Evolutionary conservation across 2,888 invertebrate species (phyloP).

Genomic region (Drosophila mulleri): DNA sequence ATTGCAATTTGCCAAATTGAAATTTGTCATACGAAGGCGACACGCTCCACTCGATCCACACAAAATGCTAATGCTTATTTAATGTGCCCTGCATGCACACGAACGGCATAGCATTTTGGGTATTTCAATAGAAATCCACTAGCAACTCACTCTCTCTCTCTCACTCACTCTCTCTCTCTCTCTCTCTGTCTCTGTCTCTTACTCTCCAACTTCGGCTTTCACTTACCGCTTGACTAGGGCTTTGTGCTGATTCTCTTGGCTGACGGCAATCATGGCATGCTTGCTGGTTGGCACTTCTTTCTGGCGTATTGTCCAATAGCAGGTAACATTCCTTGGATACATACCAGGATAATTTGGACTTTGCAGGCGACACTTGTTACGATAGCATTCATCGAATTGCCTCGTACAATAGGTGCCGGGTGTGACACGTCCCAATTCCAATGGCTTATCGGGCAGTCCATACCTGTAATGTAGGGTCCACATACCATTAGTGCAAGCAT

Average conservation of each 20-base stretch:
- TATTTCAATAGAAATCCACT: constrained; percentile 35
- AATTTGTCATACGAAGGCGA: constrained; percentile 75
- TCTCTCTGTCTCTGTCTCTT: too few species aligned
- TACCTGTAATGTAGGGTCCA: constrained; percentile 85
- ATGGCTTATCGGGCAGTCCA: constrained; percentile 90
- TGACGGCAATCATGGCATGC: constrained; percentile 95
- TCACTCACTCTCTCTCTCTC: neutral
- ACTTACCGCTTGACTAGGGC: constrained; percentile 84
- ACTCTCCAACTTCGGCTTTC: constrained; percentile 11
- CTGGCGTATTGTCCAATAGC: constrained; percentile 94
- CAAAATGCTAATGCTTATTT: constrained; percentile 76
- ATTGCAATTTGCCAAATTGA: constrained; percentile 76
- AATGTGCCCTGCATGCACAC: constrained; percentile 58
- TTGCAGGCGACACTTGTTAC: constrained; percentile 93
- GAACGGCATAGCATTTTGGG: constrained; percentile 46
- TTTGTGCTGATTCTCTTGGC: constrained; percentile 90
- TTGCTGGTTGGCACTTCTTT: constrained; percentile 94
- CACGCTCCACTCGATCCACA: constrained; percentile 42
- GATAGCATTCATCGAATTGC: constrained; percentile 93
- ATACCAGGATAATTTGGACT: constrained; percentile 96
- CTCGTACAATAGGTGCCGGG: constrained; percentile 94
- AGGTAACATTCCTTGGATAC: constrained; percentile 92
- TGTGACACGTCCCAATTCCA: constrained; percentile 93
- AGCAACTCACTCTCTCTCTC: too few species aligned
- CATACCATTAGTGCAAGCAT: constrained; percentile 22